Evolutionary conservation across 2,888 invertebrate species (phyloP).

Genomic region (Schizaphis graminum): DNA sequence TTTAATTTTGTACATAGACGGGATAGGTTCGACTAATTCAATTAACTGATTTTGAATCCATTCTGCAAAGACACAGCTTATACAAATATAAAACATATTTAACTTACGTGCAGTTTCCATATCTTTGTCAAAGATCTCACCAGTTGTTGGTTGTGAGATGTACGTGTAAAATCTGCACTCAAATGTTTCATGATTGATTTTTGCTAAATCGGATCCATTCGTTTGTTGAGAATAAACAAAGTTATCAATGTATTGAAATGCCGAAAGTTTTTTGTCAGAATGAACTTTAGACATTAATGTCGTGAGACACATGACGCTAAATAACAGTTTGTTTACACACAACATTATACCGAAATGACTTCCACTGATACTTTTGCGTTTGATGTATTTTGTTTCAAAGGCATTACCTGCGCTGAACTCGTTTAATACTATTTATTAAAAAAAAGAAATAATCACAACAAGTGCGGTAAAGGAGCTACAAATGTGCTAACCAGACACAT

Average conservation of each 20-base stretch:
- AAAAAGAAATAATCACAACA: not conserved
- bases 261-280: not conserved
- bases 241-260: not conserved
- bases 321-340: not conserved
- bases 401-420: not conserved
- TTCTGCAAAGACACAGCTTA: not conserved
- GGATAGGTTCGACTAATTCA: not conserved
- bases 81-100: not conserved
- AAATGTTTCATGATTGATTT: no score
- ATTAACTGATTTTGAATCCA: not conserved
- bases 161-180: not conserved
- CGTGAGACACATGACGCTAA: not conserved
- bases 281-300: not conserved
- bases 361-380: not conserved
- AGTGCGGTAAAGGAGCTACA: not conserved
- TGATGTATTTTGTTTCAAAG: not conserved
- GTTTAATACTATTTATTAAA: not conserved
- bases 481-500: not conserved
- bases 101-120: not conserved
- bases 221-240: rapidly evolving
- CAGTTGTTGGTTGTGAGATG: rapidly evolving
- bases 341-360: not conserved
- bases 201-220: no score
- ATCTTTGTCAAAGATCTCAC: not conserved
- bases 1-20: not conserved